A percentile compares a stretch with the other conserved stretches of the same genome.
Conservation (phyloP, 1,140 invertebrate species). For the Drosophila prosaltans region DNA sequence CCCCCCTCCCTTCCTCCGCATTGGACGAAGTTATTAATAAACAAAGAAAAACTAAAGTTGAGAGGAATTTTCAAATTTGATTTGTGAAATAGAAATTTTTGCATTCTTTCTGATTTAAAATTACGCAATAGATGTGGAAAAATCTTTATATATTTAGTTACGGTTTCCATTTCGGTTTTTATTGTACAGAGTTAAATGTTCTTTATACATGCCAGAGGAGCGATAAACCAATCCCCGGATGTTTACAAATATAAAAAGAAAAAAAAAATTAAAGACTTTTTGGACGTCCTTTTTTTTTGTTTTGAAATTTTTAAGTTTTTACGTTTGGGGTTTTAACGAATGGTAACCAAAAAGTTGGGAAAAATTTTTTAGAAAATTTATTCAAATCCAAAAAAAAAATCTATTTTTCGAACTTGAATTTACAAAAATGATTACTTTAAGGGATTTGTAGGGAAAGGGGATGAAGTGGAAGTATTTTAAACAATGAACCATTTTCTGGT, state of each 20-base stretch:
- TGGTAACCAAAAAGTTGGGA: too few relatives aligned
- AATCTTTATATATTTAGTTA: conserved; percentile 9
- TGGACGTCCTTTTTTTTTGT: conserved; percentile 40
- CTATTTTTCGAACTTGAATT: conserved; percentile 35
- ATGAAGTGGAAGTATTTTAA: background rate
- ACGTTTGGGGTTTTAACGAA: too few relatives aligned
- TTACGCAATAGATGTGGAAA: conserved; percentile 3
- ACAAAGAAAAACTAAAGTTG: conserved; percentile 11
- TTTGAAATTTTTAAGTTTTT: conserved; percentile 23
- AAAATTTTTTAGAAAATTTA: conserved; percentile 6
- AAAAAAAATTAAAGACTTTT: conserved; percentile 26
- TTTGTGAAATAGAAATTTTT: conserved; percentile 38
- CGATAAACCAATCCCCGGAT: conserved; percentile 19
- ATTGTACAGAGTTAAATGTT: conserved; percentile 18
- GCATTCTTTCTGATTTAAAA: conserved; percentile 26
- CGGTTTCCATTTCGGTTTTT: conserved; percentile 8
- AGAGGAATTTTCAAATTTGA: conserved; percentile 26
- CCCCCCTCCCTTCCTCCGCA: conserved; percentile 11
- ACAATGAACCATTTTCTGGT: too few relatives aligned
- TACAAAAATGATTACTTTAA: conserved; percentile 36
- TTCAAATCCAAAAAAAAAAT: conserved; percentile 24
- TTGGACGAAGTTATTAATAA: conserved; percentile 43
- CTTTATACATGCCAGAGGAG: conserved; percentile 15
- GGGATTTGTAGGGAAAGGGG: background rate
- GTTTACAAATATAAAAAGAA: conserved; percentile 50